Conservation (phyloP, 2,113 vertebrate genomes). For the Melanocharis versteri region DNA sequence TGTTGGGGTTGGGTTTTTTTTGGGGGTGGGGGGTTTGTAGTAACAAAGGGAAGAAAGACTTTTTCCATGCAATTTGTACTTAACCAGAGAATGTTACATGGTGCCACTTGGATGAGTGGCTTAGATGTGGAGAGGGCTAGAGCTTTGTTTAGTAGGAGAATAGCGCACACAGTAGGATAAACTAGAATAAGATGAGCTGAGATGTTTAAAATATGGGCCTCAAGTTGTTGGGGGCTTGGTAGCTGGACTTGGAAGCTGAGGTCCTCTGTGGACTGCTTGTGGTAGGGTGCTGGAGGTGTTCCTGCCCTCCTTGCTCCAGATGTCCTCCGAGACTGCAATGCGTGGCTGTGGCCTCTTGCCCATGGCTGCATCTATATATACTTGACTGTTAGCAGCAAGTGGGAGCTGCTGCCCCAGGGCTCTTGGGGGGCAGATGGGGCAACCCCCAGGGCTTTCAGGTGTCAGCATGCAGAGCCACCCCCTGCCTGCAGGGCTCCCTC, state of each 20-base stretch:
- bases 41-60: background rate
- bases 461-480: background rate
- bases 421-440: background rate
- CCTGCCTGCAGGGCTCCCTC: background rate
- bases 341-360: accelerated
- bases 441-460: background rate
- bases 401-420: background rate
- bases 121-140: background rate
- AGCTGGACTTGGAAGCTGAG: background rate
- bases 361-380: background rate
- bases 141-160: background rate
- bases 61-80: background rate
- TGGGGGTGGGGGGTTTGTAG: background rate
- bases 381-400: background rate
- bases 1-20: background rate
- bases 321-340: background rate
- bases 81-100: background rate
- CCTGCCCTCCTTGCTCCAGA: background rate
- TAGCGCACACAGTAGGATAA: background rate
- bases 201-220: background rate
- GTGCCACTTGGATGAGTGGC: background rate
- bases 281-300: background rate
- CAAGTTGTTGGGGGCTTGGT: background rate
- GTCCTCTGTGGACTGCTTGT: background rate
- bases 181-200: background rate